Evolutionary conservation across 2,797 vertebrate genomes (phyloP).

Genomic region (Melanotaenia parkinsoni): DNA sequence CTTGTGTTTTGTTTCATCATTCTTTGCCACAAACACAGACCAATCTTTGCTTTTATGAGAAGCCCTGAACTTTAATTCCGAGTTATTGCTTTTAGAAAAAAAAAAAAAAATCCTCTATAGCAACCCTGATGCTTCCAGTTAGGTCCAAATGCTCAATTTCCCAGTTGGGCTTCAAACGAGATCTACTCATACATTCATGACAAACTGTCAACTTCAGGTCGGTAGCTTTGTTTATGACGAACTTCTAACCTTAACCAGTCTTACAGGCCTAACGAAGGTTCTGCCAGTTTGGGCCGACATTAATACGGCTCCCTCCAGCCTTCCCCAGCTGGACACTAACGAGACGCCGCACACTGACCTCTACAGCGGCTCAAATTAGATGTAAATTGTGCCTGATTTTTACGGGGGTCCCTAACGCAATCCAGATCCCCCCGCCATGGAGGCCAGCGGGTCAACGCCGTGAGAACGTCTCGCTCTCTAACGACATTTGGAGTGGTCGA

Average conservation of each 20-base stretch:
- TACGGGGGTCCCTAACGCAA: conserved; percentile 87
- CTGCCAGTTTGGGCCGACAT: conserved; percentile 52
- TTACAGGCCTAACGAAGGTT: conserved; percentile 59
- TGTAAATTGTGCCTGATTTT: conserved; percentile 85
- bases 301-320: conserved; percentile 50
- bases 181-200: conserved; percentile 36
- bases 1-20: conserved; percentile 69
- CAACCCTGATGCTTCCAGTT: conserved; percentile 35
- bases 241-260: conserved; percentile 64
- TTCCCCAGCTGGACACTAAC: conserved; percentile 74
- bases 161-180: conserved; percentile 46
- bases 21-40: conserved; percentile 64
- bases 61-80: conserved; percentile 62
- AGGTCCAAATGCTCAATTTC: conserved; percentile 23
- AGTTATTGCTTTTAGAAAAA: conserved; percentile 53
- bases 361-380: conserved; percentile 82
- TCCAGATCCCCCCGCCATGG: conserved; percentile 82
- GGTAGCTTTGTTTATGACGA: conserved; percentile 57
- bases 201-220: conserved; percentile 26
- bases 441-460: conserved; percentile 81
- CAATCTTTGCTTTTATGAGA: conserved; percentile 65
- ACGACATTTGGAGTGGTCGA: conserved; percentile 92
- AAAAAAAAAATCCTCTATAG: conserved; percentile 41
- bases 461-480: conserved; percentile 89
- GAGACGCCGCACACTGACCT: conserved; percentile 77